Base-by-base conservation (phyloP, 2,797 vertebrate species). In the Orientallactaga sibirica region DNA sequence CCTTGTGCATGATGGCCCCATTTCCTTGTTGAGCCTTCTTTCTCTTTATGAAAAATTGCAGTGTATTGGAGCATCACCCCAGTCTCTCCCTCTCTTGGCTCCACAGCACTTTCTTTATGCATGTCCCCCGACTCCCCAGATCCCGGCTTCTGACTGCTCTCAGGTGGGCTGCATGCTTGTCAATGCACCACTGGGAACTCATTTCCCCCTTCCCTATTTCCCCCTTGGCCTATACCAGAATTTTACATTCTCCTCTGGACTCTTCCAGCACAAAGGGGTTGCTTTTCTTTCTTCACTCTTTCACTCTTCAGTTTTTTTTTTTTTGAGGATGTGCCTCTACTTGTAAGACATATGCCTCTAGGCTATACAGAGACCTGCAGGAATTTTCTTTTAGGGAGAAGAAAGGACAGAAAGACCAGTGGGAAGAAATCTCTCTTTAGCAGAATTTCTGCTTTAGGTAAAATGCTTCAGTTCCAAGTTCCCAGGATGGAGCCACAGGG, bases 311-410 rank as follows among this genome's bases (percentile, higher is more conserved):
- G 10, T 11, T 58, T 83, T 88, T 48, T 52, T 14, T 11, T 58
- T 83, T 88, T 48, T 52, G 61, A 86, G 67, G 37, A 22, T 41
- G 2, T 41, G 18, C 15, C 41, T 90, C n/a, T 5, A 29, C 29
- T 90, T 85, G 41, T 88, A 90, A 84, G 86, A 86, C 33, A 78
- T 93, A 87, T 33, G 79, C 64, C 52, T 91, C 25, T 48, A 73
- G 78, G 90, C 29, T 70, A 20, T 70, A 74, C 67, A 71, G 43
- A 62, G 33, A 58, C 12, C 16, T 4, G 18, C 3, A 76, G 66
- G 68, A 92, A 71, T 93, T 91, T 74, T 7, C 58, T 79, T 92
- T n/a, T 55, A 61, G 77, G 94, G 24, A 73, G 91, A 79, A 81
- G 43, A 89, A 25, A 67, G n/a, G 55, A 71, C 18, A 58, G 68